These are phyloP conservation scores for Hydrolagus colliei DNA, from an alignment of 2,797 vertebrate genomes.

Conservation along the genomic window DNA sequence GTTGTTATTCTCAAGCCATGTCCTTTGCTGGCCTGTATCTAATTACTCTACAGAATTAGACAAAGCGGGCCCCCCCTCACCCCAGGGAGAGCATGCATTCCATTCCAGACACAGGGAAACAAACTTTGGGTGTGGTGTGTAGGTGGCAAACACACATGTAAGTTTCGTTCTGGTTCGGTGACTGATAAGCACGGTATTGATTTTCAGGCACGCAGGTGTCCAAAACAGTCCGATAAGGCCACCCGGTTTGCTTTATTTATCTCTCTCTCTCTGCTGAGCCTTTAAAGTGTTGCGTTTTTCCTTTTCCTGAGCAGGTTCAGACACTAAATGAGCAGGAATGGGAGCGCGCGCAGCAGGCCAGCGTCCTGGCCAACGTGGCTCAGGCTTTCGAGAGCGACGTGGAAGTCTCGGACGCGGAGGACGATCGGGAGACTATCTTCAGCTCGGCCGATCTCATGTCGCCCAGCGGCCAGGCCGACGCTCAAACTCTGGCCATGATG, in stretches of 20 bases:
- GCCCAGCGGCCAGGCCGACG: constrained; percentile 87
- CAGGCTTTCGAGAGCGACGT: constrained; percentile 92
- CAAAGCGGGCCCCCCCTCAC: too few relatives aligned
- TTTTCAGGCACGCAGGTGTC: neutral
- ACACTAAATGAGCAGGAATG: constrained; percentile 96
- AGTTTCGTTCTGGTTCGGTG: too few relatives aligned
- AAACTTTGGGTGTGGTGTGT: too few relatives aligned
- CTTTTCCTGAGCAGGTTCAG: constrained; percentile 67
- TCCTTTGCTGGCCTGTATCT: too few relatives aligned
- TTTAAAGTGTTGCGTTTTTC: constrained; percentile 24
- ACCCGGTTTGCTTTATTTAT: too few relatives aligned
- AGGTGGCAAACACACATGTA: too few relatives aligned
- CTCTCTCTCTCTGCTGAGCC: neutral
- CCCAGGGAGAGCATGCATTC: too few relatives aligned
- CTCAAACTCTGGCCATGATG: constrained; percentile 93
- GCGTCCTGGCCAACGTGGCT: constrained; percentile 87
- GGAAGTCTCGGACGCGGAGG: constrained; percentile 83
- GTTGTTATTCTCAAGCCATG: too few relatives aligned
- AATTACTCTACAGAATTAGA: too few relatives aligned
- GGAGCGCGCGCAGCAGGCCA: constrained; percentile 94
- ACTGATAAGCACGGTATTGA: too few relatives aligned
- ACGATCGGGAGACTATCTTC: constrained; percentile 83
- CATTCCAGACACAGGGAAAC: too few relatives aligned
- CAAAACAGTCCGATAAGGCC: neutral
- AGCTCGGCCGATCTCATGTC: constrained; percentile 85